phyloP scores from a whole-genome alignment of 2,113 vertebrate genomes.

The Procavia capensis region DNA sequence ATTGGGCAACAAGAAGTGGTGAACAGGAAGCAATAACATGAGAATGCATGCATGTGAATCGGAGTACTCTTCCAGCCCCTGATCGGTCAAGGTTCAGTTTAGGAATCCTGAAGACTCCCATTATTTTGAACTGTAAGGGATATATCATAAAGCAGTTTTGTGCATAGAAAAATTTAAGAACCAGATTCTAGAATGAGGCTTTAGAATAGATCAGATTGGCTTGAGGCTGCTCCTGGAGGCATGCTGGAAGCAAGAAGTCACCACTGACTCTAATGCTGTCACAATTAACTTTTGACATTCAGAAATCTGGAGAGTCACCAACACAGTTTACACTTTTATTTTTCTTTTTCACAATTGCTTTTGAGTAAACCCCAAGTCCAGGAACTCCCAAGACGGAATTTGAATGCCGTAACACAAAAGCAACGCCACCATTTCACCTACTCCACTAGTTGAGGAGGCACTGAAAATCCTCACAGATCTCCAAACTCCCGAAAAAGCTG shows the following conservation, averaged over 20 bases:
- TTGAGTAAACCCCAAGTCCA: neutral
- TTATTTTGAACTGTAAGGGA: neutral
- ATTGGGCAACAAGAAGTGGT: neutral
- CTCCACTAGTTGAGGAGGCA: neutral
- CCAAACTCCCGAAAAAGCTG: neutral
- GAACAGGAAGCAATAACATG: neutral
- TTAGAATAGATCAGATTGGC: neutral
- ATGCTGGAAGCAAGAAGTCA: neutral
- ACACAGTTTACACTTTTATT: neutral
- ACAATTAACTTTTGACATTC: neutral
- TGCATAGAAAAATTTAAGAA: neutral
- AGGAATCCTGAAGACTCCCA: neutral
- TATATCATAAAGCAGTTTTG: neutral
- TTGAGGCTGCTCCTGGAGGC: neutral
- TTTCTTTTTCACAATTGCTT: neutral
- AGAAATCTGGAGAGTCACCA: neutral
- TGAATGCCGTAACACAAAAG: neutral
- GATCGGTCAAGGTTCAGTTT: neutral
- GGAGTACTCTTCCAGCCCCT: neutral
- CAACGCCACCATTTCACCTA: neutral
- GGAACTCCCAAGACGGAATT: neutral
- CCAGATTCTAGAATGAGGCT: neutral
- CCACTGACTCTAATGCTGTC: accelerated
- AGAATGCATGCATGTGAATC: neutral
- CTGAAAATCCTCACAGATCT: neutral